Conservation (phyloP, 2,113 vertebrate species). For the Larimichthys polyactis region DNA sequence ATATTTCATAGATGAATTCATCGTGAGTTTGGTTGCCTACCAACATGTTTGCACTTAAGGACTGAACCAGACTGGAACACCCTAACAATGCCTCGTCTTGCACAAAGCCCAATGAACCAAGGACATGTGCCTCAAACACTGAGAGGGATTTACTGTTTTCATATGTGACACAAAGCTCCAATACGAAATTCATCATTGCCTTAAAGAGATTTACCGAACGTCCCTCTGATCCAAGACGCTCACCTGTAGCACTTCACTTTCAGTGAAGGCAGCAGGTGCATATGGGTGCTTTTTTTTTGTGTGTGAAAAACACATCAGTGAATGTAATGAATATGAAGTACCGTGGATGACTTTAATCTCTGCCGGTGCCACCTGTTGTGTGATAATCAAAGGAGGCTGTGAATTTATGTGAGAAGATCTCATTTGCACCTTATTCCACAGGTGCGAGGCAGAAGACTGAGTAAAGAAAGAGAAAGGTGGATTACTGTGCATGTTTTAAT, state of each 20-base stretch:
- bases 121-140: not conserved
- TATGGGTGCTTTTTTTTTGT: too few species aligned
- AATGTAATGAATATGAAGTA: not conserved
- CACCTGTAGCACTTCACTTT: too few species aligned
- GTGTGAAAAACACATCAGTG: slow-evolving; percentile 1
- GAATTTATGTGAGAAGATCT: not conserved
- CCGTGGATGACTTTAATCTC: not conserved
- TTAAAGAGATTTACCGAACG: not conserved
- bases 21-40: not conserved
- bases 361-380: not conserved
- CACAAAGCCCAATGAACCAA: not conserved
- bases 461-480: not conserved
- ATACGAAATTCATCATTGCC: not conserved
- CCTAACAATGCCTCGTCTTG: not conserved
- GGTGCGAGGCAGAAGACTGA: not conserved
- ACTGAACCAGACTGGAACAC: not conserved
- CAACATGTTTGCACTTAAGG: not conserved
- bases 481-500: not conserved
- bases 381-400: not conserved
- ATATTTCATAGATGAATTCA: not conserved
- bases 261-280: too few species aligned
- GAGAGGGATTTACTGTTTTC: not conserved
- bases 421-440: not conserved
- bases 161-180: not conserved
- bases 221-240: not conserved